Percentiles rank a stretch among this genome's conserved stretches.
These are phyloP conservation scores for Cynopterus brachyotis DNA, from an alignment of 2,113 vertebrate species.

Conservation along the genomic window DNA sequence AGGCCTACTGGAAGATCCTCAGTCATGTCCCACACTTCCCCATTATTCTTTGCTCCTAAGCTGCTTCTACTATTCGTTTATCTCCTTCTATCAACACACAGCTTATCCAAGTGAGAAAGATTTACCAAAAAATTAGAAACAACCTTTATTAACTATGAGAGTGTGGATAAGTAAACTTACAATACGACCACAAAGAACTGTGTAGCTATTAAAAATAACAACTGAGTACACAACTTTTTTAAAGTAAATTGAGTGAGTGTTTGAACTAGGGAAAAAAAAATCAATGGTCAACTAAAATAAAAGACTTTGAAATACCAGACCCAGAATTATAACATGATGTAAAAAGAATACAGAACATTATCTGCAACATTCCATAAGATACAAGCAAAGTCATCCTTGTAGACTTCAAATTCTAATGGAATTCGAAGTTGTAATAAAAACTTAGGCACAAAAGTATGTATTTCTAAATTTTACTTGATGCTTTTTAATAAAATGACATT, in stretches of 20 bases:
- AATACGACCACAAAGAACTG: neutral
- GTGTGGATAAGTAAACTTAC: neutral
- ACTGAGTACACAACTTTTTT: neutral
- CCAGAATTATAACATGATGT: neutral
- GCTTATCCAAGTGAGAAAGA: neutral
- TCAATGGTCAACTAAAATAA: neutral
- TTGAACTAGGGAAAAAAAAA: neutral
- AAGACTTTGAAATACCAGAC: neutral
- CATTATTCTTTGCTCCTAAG: neutral
- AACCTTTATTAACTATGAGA: neutral
- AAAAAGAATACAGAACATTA: neutral
- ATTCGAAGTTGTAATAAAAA: constrained; percentile 35
- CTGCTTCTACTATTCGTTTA: neutral
- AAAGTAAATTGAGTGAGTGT: neutral
- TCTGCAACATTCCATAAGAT: neutral
- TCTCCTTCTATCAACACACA: neutral
- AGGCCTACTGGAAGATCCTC: neutral
- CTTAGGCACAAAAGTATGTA: neutral
- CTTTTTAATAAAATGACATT: constrained; percentile 18
- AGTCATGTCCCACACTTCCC: neutral
- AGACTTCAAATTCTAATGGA: neutral
- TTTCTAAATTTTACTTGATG: neutral
- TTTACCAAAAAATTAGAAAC: neutral
- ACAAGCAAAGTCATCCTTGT: neutral
- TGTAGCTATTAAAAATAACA: neutral